phyloP scores from a whole-genome alignment of 2,888 invertebrate species.

The Eristalinus aeneus region DNA sequence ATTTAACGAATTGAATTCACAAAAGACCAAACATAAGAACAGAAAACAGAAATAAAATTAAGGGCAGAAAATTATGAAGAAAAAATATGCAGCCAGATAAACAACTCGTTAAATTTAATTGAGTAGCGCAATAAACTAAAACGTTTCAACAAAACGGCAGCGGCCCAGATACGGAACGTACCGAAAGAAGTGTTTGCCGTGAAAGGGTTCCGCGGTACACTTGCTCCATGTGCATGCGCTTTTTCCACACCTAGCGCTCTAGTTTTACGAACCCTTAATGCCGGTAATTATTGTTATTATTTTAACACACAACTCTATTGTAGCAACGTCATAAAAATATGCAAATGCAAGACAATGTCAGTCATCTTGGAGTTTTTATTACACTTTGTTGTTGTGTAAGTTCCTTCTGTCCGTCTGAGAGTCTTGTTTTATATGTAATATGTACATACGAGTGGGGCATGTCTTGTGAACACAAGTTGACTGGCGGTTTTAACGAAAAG shows the following conservation, averaged over 20 bases:
- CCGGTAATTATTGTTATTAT: slow-evolving; percentile 69
- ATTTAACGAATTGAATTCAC: slow-evolving; percentile 55
- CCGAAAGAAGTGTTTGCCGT: neutral
- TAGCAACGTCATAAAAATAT: slow-evolving; percentile 65
- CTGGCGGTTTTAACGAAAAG: neutral
- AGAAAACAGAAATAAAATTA: slow-evolving; percentile 16
- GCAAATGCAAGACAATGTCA: slow-evolving; percentile 64
- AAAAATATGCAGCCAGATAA: slow-evolving; percentile 51
- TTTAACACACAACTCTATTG: slow-evolving; percentile 53
- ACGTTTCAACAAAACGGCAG: slow-evolving; percentile 68
- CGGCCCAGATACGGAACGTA: slow-evolving; percentile 41
- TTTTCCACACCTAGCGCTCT: slow-evolving; percentile 41
- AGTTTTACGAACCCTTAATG: slow-evolving; percentile 59
- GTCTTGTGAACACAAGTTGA: neutral
- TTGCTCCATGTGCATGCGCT: slow-evolving; percentile 52
- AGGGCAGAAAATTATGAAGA: slow-evolving; percentile 38
- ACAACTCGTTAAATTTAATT: slow-evolving; percentile 70
- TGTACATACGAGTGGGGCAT: neutral
- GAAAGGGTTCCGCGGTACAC: slow-evolving; percentile 60
- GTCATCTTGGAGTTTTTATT: slow-evolving; percentile 61
- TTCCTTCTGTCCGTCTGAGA: slow-evolving; percentile 14
- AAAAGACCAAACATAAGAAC: slow-evolving; percentile 9
- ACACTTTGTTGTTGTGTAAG: slow-evolving; percentile 45
- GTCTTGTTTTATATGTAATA: neutral
- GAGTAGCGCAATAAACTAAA: slow-evolving; percentile 67